Evolutionary conservation across 2,113 vertebrate species (phyloP).

Genomic region (Spizaetus ornatus): DNA sequence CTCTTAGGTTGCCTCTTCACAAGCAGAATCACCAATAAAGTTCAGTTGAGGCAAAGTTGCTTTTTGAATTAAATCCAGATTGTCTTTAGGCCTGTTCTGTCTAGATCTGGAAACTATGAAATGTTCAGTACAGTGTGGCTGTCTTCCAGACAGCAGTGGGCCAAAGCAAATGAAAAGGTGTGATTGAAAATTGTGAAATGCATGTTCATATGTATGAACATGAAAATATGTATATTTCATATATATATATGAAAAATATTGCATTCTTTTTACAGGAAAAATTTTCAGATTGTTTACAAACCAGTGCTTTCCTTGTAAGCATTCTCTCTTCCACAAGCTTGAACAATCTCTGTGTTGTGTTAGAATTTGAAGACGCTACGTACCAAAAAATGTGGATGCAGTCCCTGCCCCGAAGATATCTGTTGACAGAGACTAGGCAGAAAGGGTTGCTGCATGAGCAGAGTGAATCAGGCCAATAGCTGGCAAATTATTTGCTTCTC

Average conservation of each 20-base stretch:
- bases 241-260: background rate
- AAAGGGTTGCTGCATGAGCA: background rate
- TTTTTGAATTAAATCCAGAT: background rate
- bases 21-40: background rate
- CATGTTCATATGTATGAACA: background rate
- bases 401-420: background rate
- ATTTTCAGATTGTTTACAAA: background rate
- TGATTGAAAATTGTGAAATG: background rate
- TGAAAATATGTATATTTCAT: background rate
- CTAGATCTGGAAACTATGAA: background rate
- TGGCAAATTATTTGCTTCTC: background rate
- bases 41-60: background rate
- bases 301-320: background rate
- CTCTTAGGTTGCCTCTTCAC: background rate
- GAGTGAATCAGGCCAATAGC: background rate
- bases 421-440: background rate
- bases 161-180: background rate
- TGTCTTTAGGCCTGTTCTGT: background rate
- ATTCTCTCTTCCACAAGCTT: background rate
- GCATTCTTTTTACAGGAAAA: background rate
- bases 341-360: accelerated
- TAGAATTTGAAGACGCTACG: background rate
- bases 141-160: background rate
- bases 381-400: background rate
- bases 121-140: background rate